Base-by-base conservation (phyloP, 2,797 vertebrate genomes). In the Pseudopleuronectes americanus region DNA sequence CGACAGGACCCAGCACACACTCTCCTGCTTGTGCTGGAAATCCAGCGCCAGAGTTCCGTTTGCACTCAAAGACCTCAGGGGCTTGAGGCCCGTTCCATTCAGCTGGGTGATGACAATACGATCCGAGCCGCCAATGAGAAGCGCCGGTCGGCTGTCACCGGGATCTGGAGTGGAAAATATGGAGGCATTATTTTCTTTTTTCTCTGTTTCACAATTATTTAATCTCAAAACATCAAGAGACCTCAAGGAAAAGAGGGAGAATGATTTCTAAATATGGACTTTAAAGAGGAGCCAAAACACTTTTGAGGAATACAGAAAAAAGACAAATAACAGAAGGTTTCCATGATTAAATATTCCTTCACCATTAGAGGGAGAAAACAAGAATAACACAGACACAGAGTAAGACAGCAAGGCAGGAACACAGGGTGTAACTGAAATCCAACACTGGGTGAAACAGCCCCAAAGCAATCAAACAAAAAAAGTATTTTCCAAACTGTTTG, bases 1-100 rank as follows among this genome's bases (percentile, higher is more conserved):
- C 1, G 96, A 94, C 83, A 96, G 92, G 45, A 96, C 92, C 98
- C 97, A 99, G 87, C 97, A 99, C 47, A 96, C 84, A 0, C 68
- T 93, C 70, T 97, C 95, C 78, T 96, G 95, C 57, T 84, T 94
- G 85, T 95, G 94, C 89, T 93, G 95, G 86, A 95, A 97, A 91
- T 97, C 97, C 89, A 99, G 51, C 1, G 94, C 92, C 78, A 96
- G 83, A 59, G 96, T 93, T 77, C 95, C 93, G 79, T 96, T 97
- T 69, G 90, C 92, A 83, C 95, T 95, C 59, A 81, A 82, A 19
- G 95, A 93, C 79, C 90, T 93, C 68, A 88, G 68, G 21, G 93
- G 92, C 79, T 94, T 93, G 53, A 93, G 81, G 68, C 88, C 92
- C 68, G 96, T 96, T 80, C 98, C 97, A 77, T 98, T 97, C 21